Evolutionary conservation across 1,140 invertebrate genomes (phyloP).

Genomic region (Philopotamus ludificatus): DNA sequence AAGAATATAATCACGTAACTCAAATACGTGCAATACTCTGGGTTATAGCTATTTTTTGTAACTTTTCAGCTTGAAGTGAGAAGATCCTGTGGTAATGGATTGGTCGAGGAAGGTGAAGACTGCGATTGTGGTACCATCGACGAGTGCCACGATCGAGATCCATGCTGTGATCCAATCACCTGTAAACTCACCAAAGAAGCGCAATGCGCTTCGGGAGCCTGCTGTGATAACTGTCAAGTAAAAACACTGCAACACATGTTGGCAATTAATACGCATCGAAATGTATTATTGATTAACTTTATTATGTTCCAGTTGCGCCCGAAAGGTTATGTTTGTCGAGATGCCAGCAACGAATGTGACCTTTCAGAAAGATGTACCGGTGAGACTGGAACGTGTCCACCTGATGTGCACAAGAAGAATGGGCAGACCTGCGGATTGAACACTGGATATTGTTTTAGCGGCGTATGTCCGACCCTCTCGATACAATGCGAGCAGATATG

Average conservation of each 20-base stretch:
- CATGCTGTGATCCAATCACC: constrained; percentile 94
- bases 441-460: constrained; percentile 86
- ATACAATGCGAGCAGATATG: constrained; percentile 89
- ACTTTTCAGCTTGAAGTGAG: constrained; percentile 62
- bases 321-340: constrained; percentile 76
- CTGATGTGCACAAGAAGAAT: constrained; percentile 87
- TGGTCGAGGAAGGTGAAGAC: constrained; percentile 93
- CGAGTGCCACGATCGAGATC: constrained; percentile 81
- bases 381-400: constrained; percentile 80
- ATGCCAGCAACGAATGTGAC: constrained; percentile 88
- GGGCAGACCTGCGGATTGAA: constrained; percentile 74
- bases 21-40: too few species aligned
- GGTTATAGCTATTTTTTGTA: too few species aligned
- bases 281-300: background rate
- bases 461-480: constrained; percentile 82
- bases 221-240: constrained; percentile 90
- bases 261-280: background rate
- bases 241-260: too few species aligned
- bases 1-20: too few species aligned
- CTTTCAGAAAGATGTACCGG: constrained; percentile 90
- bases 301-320: constrained; percentile 64
- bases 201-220: constrained; percentile 87
- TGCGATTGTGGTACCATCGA: constrained; percentile 88
- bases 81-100: constrained; percentile 85
- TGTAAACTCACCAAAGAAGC: constrained; percentile 89